Evolutionary conservation across 2,888 invertebrate genomes (phyloP), one percentile per base, ranked within the genome.

Genomic region (Drosophila nigricruria): DNA sequence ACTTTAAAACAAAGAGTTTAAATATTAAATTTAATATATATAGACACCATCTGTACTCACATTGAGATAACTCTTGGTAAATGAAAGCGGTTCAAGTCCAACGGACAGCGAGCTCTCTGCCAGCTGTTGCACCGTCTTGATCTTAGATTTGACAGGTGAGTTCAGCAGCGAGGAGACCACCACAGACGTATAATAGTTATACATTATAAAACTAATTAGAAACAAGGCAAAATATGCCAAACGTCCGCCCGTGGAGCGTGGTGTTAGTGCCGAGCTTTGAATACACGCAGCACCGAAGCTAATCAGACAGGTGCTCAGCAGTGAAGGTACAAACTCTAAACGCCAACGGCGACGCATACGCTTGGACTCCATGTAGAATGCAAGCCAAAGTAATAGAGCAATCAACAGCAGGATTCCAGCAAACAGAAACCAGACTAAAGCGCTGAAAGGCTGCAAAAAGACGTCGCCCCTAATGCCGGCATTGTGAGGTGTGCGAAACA

Each of bases 101-200:
- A 95, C 87, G 52, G 93, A 92, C 58, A 95, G 91, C 2, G 94
- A 93, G 36, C 95, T 95, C 53, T 93, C 92, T 0, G 94, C 91
- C 69, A 95, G 90, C 77, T 94, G 94, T 0, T 91, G 88, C 20
- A 94, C 62, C 0, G 94, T 94, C 45, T 92, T 93, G 16, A 95
- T 94, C 53, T 82, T 77, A 0, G 93, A 92, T 59, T 94, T 94
- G 2, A 93, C 92, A 0, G 94, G 94, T 0, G 95, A 94, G 1
- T 94, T 94, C 66, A 95, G 94, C 16, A 95, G 90, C n/a, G 95
- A 92, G 0, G 95, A 94, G 0, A 95, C 95, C 64, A 95, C 94
- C 81, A 94, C 94, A 0, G 95, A 95, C 0, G 95, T 94, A 81
- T 95, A 95, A 16, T 95, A 94, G 16, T 95, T 94, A 82, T 95